Evolutionary conservation across 1,140 invertebrate species (phyloP).

Genomic region (Manduca sexta): DNA sequence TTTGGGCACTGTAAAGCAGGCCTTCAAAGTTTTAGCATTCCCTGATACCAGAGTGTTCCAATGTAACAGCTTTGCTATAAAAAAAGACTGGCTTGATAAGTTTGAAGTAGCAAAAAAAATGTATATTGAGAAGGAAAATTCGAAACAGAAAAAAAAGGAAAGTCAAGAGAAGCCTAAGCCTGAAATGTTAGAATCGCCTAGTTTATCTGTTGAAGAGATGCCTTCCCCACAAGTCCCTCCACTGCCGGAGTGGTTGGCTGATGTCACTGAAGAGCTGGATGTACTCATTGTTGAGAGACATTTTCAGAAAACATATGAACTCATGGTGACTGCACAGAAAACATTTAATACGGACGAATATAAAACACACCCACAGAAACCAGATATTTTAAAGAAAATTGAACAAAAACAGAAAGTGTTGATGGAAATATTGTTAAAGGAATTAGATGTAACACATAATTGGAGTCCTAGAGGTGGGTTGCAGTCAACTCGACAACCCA

Average conservation of each 20-base stretch:
- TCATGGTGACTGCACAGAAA: slow-evolving; percentile 79
- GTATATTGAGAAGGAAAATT: slow-evolving; percentile 80
- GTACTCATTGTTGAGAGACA: slow-evolving; percentile 97
- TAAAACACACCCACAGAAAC: slow-evolving; percentile 50
- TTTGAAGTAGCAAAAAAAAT: slow-evolving; percentile 94
- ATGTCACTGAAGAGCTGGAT: slow-evolving; percentile 96
- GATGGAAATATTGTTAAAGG: slow-evolving; percentile 90
- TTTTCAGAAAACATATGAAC: slow-evolving; percentile 93
- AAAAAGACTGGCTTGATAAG: slow-evolving; percentile 96
- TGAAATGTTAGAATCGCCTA: slow-evolving; percentile 63
- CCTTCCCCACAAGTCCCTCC: slow-evolving; percentile 73
- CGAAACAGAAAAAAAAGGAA: slow-evolving; percentile 75
- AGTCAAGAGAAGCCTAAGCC: slow-evolving; percentile 52
- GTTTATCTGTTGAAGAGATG: slow-evolving; percentile 68
- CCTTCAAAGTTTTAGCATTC: slow-evolving; percentile 95
- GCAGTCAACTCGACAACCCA: slow-evolving; percentile 87
- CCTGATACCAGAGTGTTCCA: slow-evolving; percentile 95
- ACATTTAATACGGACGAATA: slow-evolving; percentile 63
- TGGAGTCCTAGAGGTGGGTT: slow-evolving; percentile 95
- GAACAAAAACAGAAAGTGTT: slow-evolving; percentile 85
- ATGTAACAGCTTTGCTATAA: slow-evolving; percentile 87
- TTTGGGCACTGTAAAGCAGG: slow-evolving; percentile 90
- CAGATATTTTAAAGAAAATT: slow-evolving; percentile 72
- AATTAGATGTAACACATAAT: slow-evolving; percentile 89
- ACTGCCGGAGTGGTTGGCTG: slow-evolving; percentile 91